Evolutionary conservation across 2,888 invertebrate genomes (phyloP).

Genomic region (Zonitis immaculata): DNA sequence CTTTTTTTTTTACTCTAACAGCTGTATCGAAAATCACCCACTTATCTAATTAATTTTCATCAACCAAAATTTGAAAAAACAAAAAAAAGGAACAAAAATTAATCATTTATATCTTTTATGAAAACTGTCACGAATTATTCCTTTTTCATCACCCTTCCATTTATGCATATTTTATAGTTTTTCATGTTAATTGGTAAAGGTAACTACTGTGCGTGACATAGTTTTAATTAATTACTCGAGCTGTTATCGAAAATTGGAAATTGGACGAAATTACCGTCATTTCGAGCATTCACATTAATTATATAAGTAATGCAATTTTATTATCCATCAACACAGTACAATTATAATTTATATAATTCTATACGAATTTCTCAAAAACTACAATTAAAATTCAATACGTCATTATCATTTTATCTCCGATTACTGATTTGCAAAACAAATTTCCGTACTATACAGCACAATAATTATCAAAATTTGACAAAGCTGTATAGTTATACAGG

Average conservation of each 20-base stretch:
- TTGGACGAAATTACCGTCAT: neutral
- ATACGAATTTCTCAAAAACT: too few relatives aligned
- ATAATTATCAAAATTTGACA: too few relatives aligned
- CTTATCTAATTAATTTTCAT: neutral
- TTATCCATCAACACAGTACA: neutral
- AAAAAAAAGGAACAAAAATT: neutral
- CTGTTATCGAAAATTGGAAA: neutral
- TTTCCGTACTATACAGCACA: too few relatives aligned
- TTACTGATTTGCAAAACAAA: too few relatives aligned
- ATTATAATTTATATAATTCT: neutral
- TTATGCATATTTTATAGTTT: neutral
- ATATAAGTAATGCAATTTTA: neutral
- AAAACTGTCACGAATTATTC: neutral
- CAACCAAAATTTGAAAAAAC: too few relatives aligned
- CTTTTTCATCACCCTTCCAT: too few relatives aligned
- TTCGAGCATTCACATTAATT: neutral
- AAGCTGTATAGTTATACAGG: too few relatives aligned
- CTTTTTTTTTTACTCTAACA: neutral
- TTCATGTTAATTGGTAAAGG: neutral
- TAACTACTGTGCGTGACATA: neutral
- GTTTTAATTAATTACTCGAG: neutral
- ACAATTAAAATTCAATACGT: too few relatives aligned
- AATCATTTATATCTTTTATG: neutral
- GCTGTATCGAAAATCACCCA: neutral
- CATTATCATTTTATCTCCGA: too few relatives aligned